phyloP scores from a whole-genome alignment of 2,797 vertebrate genomes.

The Rhinatrema bivittatum region DNA sequence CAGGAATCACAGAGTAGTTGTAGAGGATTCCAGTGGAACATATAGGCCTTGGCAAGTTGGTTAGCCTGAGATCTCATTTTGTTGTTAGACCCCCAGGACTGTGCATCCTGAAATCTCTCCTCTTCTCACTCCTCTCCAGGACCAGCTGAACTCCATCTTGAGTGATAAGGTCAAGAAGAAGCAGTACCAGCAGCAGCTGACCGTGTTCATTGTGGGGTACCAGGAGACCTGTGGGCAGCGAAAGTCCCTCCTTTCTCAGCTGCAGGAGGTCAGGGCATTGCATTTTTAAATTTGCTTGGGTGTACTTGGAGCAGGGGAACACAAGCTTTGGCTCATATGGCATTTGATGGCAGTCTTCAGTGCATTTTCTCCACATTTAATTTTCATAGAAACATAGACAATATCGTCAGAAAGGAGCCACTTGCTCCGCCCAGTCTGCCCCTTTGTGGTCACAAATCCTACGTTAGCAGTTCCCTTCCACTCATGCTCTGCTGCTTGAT shows the following conservation, averaged over 20 bases:
- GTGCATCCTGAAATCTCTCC: background rate
- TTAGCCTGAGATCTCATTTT: too few relatives aligned
- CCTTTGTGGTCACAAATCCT: too few relatives aligned
- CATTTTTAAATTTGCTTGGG: too few relatives aligned
- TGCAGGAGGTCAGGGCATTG: conserved; percentile 15
- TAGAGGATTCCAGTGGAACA: too few relatives aligned
- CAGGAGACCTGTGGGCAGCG: conserved; percentile 10
- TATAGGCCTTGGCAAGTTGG: too few relatives aligned
- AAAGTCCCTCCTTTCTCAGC: conserved; percentile 4
- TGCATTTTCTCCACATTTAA: too few relatives aligned
- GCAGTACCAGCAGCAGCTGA: conserved; percentile 14
- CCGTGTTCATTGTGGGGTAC: conserved; percentile 20
- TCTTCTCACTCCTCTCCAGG: background rate
- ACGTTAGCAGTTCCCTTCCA: too few relatives aligned
- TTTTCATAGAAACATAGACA: background rate
- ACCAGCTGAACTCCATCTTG: conserved; percentile 3
- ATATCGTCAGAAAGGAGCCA: too few relatives aligned
- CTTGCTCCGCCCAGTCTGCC: too few relatives aligned
- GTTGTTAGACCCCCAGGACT: fast-evolving
- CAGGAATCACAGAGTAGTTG: background rate
- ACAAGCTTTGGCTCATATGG: too few relatives aligned
- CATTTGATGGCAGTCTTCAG: too few relatives aligned
- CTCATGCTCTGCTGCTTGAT: too few relatives aligned
- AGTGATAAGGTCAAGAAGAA: background rate
- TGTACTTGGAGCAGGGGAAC: background rate